These are phyloP conservation scores for Premnoplex brunnescens DNA, from an alignment of 2,797 vertebrate genomes.

Conservation along the genomic window DNA sequence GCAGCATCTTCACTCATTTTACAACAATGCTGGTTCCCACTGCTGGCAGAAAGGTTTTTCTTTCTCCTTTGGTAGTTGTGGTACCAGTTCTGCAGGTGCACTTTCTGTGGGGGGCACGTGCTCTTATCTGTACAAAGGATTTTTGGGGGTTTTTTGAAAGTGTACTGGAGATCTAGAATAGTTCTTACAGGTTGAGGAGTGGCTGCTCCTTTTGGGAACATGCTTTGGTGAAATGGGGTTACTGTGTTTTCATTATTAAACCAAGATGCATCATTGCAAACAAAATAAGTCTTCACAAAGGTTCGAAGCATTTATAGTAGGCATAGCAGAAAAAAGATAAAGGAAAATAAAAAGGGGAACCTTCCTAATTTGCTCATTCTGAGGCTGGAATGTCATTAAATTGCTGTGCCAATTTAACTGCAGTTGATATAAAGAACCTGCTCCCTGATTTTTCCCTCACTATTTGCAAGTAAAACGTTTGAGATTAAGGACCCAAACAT, in stretches of 20 bases:
- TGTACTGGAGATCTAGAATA: not conserved
- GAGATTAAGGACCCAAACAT: rapidly evolving
- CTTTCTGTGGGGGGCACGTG: not conserved
- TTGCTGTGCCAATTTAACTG: not conserved
- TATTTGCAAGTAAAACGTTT: not conserved
- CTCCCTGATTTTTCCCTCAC: not conserved
- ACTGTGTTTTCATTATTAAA: not conserved
- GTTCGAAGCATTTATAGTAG: not conserved
- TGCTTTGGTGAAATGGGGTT: not conserved
- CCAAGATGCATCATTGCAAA: not conserved
- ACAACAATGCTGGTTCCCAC: not conserved
- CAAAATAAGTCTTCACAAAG: not conserved
- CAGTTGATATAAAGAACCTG: not conserved
- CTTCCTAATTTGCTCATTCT: not conserved
- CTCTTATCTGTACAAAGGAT: not conserved
- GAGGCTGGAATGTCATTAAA: not conserved
- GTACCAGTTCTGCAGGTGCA: not conserved
- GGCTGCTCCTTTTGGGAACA: not conserved
- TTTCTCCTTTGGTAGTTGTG: not conserved
- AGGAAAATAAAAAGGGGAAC: not conserved
- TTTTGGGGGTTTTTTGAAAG: not conserved
- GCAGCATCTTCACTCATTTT: not conserved
- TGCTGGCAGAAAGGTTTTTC: not conserved
- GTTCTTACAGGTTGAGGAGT: not conserved
- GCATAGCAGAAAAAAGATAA: not conserved